Evolutionary conservation across 2,888 invertebrate genomes (phyloP), one percentile per base, ranked within the genome.

Genomic region (Nyleta sp.): DNA sequence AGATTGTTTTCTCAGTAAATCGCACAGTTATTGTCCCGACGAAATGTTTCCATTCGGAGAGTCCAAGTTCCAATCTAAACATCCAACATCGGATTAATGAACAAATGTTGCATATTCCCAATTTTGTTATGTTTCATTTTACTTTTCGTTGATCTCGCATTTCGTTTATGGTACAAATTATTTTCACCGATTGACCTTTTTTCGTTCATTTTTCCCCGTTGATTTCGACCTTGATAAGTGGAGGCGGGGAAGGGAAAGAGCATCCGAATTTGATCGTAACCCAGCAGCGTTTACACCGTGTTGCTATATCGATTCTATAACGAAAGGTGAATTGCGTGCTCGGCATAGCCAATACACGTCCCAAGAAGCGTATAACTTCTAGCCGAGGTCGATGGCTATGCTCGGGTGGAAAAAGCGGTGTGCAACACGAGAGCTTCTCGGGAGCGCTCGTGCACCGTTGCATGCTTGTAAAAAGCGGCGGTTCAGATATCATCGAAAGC

Each of bases 381-480:
- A 50, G 55, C 55, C 33, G 81, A 84, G 83, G 83, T 83, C 83
- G 83, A 78, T 73, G 70, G 78, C 64, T 74, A 74, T 50, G 50
- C 59, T 48, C 33, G 7, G 33, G 50, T 53, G 59, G 65, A 77
- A 67, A 62, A 68, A 60, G 62, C 50, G 20, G 31, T 57, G 64
- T 48, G 42, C 52, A 53, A 75, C 35, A 65, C 80, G 64, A 62
- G 80, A 65, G 28, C 28, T 71, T 72, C 15, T 73, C 53, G 38
- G 79, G 71, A 68, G 67, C 64, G 48, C 68, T 82, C 67, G 62
- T 76, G 73, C 71, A 76, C 48, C 74, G 83, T 87, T 84, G 87
- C 87, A 87, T 87, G 87, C 81, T 75, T 82, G 83, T 82, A 85
- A 87, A 87, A 86, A 87, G 48, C 83, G 76, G 70, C 78, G 79